Evolutionary conservation across 2,113 vertebrate species (phyloP).

Genomic region (Orycteropus afer): DNA sequence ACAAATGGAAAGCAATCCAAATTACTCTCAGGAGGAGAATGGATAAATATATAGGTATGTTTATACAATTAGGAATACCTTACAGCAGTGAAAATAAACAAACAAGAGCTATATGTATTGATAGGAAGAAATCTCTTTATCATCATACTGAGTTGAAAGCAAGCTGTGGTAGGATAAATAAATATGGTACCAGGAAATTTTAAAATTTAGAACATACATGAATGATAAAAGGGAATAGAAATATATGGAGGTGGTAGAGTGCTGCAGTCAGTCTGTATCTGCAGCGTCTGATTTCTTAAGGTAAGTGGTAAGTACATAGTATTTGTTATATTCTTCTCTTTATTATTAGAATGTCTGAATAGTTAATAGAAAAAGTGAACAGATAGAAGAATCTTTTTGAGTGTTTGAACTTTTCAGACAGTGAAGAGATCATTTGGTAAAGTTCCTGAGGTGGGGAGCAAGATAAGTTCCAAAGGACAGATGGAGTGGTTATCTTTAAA

Average conservation of each 20-base stretch:
- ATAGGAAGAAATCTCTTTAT: background rate
- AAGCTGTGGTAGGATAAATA: conserved; percentile 16
- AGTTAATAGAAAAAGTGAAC: conserved; percentile 22
- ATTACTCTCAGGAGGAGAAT: background rate
- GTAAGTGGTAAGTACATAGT: background rate
- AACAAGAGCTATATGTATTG: background rate
- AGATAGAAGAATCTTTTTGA: conserved; percentile 16
- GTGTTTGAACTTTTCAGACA: conserved; percentile 18
- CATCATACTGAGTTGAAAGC: background rate
- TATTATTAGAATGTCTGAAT: conserved; percentile 41
- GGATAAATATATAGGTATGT: background rate
- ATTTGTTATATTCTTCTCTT: background rate
- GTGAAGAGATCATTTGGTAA: background rate
- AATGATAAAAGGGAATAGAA: background rate
- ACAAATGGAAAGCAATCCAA: conserved; percentile 17
- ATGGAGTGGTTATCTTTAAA: background rate
- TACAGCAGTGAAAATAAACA: background rate
- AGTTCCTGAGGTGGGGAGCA: background rate
- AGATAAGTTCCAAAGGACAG: background rate
- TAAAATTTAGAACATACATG: background rate
- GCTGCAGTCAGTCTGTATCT: background rate
- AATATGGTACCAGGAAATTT: background rate
- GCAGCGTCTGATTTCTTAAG: conserved; percentile 18
- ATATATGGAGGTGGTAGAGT: background rate
- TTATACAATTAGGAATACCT: background rate